Base-by-base conservation (phyloP, 2,888 invertebrate species). In the Euclidia mi region DNA sequence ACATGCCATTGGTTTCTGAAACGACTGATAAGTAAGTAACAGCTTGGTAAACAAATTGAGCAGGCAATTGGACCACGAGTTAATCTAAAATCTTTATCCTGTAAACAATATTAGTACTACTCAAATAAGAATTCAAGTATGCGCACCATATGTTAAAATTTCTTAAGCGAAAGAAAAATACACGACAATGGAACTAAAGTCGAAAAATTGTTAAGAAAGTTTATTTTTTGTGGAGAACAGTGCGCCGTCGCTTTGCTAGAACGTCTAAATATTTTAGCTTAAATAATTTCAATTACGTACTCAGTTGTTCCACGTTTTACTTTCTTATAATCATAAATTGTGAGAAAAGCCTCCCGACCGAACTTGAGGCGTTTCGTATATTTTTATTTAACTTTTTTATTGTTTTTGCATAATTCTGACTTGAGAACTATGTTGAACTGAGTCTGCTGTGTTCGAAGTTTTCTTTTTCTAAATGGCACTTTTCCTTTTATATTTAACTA, bases 321-420 rank as follows among this genome's bases (percentile, higher is more conserved):
- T 50, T 56, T 46, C 34, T 47, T 44, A 49, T 58, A 43, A 53
- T 52, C 56, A 51, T 75, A 65, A 65, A 46, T 53, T 65, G 31
- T 37, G 43, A 44, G 40, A 14, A 57, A 55, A 46, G 31, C 28
- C 35, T 59, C 15, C 28, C 28, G 11, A 25, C 46, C 17, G 3
- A 62, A 62, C 29, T 65, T 57, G 6, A 35, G 14, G 4, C 37
- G 17, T 58, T 65, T 43, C 43, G 43, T 49, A 58, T n/a, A 48
- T 46, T 61, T 61, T 65, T 66, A 62, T 60, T 42, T 32, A n/a
- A 47, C 55, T 66, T 65, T 72, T 66, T 67, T 65, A 58, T 65
- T 69, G 53, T 66, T 65, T 56, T 61, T 66, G 68, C 65, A 71
- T 71, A 71, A 62, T 69, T 65, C 56, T 60, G 37, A 41, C 38